Evolutionary conservation across 1,140 invertebrate species (phyloP).

Genomic region (Papilio polyxenes): DNA sequence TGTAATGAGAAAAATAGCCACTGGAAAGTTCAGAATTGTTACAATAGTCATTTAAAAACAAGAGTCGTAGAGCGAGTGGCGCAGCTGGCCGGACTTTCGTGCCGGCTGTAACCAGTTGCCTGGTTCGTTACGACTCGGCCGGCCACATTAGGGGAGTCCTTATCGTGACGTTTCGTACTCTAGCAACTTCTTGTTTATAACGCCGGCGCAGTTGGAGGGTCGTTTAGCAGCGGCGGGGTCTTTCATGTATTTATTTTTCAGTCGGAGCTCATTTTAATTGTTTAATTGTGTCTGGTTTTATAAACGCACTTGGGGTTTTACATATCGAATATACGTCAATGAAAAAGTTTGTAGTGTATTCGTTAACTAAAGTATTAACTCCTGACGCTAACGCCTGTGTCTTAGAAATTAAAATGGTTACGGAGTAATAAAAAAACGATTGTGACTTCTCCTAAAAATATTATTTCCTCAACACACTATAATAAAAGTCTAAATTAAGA

Average conservation of each 20-base stretch:
- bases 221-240: constrained; percentile 12
- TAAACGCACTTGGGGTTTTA: neutral
- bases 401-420: no score
- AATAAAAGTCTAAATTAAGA: neutral
- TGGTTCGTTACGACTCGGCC: constrained; percentile 38
- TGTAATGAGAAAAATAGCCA: neutral
- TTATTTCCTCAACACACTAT: neutral
- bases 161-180: constrained; percentile 41
- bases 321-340: neutral
- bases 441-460: neutral
- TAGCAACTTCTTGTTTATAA: constrained; percentile 42
- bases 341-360: no score
- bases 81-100: constrained; percentile 26
- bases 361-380: no score
- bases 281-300: constrained; percentile 3
- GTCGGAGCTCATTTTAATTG: neutral
- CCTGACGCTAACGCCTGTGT: no score
- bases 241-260: constrained; percentile 21
- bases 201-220: constrained; percentile 31
- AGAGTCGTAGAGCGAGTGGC: constrained; percentile 15
- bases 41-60: constrained; percentile 33
- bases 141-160: constrained; percentile 38
- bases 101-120: constrained; percentile 35
- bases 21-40: constrained; percentile 1
- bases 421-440: no score